These are phyloP conservation scores for Apogon hyalosoma DNA, from an alignment of 2,797 vertebrate species.

Conservation along the genomic window DNA sequence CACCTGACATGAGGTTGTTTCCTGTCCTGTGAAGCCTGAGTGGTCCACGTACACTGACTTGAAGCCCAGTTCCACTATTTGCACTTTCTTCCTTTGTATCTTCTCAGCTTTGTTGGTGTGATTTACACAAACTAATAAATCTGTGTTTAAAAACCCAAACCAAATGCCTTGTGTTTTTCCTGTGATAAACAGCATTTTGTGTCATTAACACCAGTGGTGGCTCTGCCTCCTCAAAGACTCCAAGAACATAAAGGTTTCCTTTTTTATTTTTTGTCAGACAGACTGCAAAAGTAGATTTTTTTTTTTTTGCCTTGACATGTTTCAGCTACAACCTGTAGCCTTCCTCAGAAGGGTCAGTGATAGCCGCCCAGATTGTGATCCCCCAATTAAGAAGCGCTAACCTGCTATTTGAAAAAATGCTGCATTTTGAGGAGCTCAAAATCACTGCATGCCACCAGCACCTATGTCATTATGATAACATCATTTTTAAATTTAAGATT, in stretches of 20 bases:
- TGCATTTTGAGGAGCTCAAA: no score
- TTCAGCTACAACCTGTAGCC: no score
- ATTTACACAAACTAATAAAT: constrained; percentile 9
- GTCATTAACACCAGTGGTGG: constrained; percentile 8
- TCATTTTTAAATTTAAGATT: no score
- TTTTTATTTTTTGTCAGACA: no score
- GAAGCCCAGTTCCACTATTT: constrained; percentile 41
- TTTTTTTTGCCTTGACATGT: constrained; percentile 27
- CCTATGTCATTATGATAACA: no score
- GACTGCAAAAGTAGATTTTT: constrained; percentile 19
- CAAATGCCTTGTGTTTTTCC: constrained; percentile 37
- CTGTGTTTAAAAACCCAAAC: constrained; percentile 25
- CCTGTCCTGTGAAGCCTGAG: not conserved
- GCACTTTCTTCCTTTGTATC: constrained; percentile 45
- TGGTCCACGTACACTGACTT: constrained; percentile 24
- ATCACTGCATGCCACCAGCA: no score
- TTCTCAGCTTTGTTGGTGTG: constrained; percentile 19
- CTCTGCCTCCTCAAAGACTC: constrained; percentile 16
- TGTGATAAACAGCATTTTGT: constrained; percentile 29
- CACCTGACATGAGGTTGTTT: constrained; percentile 5
- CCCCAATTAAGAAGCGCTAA: no score
- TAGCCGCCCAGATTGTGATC: no score
- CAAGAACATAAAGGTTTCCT: not conserved
- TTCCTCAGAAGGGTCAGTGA: no score
- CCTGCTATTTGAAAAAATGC: not conserved